A percentile compares a stretch with the other conserved stretches of the same genome.
These are phyloP conservation scores for Unio pictorum DNA, from an alignment of 2,888 invertebrate species.

Conservation along the genomic window DNA sequence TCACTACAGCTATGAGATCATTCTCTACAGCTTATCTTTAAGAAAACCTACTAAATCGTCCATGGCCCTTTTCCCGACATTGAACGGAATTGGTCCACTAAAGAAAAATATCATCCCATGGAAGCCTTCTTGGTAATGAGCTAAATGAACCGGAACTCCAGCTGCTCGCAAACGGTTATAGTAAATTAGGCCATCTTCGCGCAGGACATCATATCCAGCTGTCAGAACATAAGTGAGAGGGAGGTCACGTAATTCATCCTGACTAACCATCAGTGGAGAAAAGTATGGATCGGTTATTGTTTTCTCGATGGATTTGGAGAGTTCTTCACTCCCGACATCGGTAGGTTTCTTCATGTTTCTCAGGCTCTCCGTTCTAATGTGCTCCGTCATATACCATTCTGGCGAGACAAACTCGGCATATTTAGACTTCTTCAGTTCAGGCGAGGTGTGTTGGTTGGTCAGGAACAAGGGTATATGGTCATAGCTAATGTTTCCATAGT, in stretches of 20 bases:
- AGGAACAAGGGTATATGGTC: slow-evolving; percentile 42
- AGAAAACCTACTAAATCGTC: slow-evolving; percentile 45
- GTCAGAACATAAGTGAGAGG: slow-evolving; percentile 68
- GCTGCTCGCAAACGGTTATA: slow-evolving; percentile 57
- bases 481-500: slow-evolving; percentile 48
- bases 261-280: slow-evolving; percentile 66
- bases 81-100: slow-evolving; percentile 48
- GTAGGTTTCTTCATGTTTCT: slow-evolving; percentile 39
- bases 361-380: slow-evolving; percentile 40
- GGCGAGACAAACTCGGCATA: slow-evolving; percentile 42
- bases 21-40: slow-evolving; percentile 32
- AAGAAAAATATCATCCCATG: slow-evolving; percentile 57
- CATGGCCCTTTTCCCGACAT: slow-evolving; percentile 46
- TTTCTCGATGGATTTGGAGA: slow-evolving; percentile 40
- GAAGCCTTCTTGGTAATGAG: slow-evolving; percentile 54
- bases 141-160: slow-evolving; percentile 56
- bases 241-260: slow-evolving; percentile 48
- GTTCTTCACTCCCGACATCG: slow-evolving; percentile 38
- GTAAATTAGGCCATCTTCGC: slow-evolving; percentile 70
- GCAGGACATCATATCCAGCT: slow-evolving; percentile 69
- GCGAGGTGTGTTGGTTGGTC: slow-evolving; percentile 49
- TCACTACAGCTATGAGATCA: too few species aligned
- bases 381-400: slow-evolving; percentile 47
- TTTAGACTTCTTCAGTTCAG: slow-evolving; percentile 44
- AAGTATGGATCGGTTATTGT: slow-evolving; percentile 55